Percentiles rank a stretch among this genome's conserved stretches.
Conservation (phyloP, 2,113 vertebrate genomes). For the Melanocharis versteri region DNA sequence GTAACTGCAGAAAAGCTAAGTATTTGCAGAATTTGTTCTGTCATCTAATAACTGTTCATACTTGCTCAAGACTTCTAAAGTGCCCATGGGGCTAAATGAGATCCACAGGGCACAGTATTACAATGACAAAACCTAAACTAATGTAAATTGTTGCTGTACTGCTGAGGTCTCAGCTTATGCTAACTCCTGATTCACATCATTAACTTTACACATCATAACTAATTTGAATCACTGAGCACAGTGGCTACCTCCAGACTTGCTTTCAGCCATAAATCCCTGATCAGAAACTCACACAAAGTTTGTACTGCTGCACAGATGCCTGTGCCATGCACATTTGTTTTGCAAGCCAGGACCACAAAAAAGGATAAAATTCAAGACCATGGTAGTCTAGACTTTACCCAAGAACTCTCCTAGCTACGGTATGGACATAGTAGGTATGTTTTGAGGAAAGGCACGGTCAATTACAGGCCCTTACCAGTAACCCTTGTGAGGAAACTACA, state of each 20-base stretch:
- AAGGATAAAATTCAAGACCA: background rate
- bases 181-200: constrained; percentile 3
- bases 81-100: background rate
- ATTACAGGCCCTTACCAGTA: background rate
- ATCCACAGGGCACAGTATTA: background rate
- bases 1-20: background rate
- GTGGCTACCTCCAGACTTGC: background rate
- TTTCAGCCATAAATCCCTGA: background rate
- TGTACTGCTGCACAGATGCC: background rate
- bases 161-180: background rate
- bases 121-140: background rate
- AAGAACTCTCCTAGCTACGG: background rate
- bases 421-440: background rate
- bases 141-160: background rate
- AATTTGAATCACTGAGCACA: constrained; percentile 10
- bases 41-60: background rate
- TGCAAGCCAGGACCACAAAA: background rate
- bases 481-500: background rate
- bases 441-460: background rate
- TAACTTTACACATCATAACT: background rate
- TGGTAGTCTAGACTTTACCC: background rate
- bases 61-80: background rate
- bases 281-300: background rate
- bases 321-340: background rate
- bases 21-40: background rate